Conservation (phyloP, 2,797 vertebrate genomes). For the Todus mexicanus region DNA sequence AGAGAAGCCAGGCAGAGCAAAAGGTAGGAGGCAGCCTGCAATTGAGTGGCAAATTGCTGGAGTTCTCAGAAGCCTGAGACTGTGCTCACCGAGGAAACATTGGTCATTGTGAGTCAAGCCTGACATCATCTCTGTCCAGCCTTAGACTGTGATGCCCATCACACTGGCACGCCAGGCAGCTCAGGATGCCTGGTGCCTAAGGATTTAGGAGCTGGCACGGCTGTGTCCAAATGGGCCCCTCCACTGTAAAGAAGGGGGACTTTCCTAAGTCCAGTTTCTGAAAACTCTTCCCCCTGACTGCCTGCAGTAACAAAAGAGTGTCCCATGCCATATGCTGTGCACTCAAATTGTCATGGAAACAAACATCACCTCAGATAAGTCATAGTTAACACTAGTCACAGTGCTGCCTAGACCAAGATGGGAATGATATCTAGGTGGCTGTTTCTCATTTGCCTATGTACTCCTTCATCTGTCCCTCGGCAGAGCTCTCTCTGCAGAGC, state of each 20-base stretch:
- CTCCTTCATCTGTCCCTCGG: not conserved
- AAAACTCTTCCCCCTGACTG: not conserved
- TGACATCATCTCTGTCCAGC: not conserved
- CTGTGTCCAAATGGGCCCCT: not conserved
- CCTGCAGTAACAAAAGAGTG: not conserved
- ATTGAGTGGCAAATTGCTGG: not conserved
- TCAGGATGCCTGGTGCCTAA: not conserved
- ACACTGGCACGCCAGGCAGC: not conserved
- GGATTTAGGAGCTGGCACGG: not conserved
- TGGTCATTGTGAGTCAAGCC: not conserved
- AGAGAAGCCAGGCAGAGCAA: not conserved
- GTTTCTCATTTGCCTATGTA: not conserved
- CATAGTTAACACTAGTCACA: not conserved
- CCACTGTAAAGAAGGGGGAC: not conserved
- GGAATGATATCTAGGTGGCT: too few species aligned
- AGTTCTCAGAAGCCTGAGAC: not conserved
- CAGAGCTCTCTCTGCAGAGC: not conserved
- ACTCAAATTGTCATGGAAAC: not conserved
- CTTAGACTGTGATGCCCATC: not conserved
- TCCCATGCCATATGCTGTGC: rapidly evolving
- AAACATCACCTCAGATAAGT: not conserved
- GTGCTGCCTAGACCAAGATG: not conserved
- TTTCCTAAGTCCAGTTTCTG: not conserved
- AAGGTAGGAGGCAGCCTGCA: not conserved
- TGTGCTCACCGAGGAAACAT: not conserved